A percentile compares a stretch with the other conserved stretches of the same genome.
Conservation (phyloP, 1,140 invertebrate species). For the Charaxes varanes region DNA sequence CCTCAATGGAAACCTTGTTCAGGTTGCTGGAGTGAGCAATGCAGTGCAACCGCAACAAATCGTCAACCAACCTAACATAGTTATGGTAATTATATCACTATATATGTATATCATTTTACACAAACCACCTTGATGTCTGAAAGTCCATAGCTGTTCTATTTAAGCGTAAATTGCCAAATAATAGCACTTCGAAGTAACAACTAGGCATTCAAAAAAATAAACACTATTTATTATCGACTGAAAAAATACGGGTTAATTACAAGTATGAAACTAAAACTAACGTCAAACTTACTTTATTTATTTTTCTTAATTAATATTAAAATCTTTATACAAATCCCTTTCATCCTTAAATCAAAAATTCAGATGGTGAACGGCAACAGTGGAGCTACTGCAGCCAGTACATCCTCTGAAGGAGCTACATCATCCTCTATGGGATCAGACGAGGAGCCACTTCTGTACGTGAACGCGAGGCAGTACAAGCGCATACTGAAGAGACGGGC, state of each 20-base stretch:
- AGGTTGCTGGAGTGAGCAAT: slow-evolving; percentile 75
- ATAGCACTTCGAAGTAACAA: too few species aligned
- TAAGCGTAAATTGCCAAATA: too few species aligned
- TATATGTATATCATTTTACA: slow-evolving; percentile 7
- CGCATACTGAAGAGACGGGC: slow-evolving; percentile 92
- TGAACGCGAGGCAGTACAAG: slow-evolving; percentile 99
- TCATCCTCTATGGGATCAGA: slow-evolving; percentile 78
- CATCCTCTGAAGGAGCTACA: slow-evolving; percentile 28
- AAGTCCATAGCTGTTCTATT: too few species aligned
- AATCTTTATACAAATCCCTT: slow-evolving; percentile 1
- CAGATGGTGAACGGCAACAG: slow-evolving; percentile 49
- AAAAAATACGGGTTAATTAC: too few species aligned
- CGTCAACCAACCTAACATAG: slow-evolving; percentile 76
- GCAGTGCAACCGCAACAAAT: slow-evolving; percentile 74
- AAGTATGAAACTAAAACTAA: too few species aligned
- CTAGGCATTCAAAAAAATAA: too few species aligned
- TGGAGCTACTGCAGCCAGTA: slow-evolving; percentile 16
- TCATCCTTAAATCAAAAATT: slow-evolving; percentile 7
- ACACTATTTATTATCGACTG: too few species aligned
- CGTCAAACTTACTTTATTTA: too few species aligned
- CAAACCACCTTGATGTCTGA: too few species aligned
- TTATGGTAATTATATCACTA: slow-evolving; percentile 75
- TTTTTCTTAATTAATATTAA: slow-evolving; percentile 2
- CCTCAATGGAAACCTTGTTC: slow-evolving; percentile 81
- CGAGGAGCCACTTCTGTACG: slow-evolving; percentile 95